A percentile compares a stretch with the other conserved stretches of the same genome.
Evolutionary conservation across 2,113 vertebrate genomes (phyloP).

Genomic region (Coturnix japonica): DNA sequence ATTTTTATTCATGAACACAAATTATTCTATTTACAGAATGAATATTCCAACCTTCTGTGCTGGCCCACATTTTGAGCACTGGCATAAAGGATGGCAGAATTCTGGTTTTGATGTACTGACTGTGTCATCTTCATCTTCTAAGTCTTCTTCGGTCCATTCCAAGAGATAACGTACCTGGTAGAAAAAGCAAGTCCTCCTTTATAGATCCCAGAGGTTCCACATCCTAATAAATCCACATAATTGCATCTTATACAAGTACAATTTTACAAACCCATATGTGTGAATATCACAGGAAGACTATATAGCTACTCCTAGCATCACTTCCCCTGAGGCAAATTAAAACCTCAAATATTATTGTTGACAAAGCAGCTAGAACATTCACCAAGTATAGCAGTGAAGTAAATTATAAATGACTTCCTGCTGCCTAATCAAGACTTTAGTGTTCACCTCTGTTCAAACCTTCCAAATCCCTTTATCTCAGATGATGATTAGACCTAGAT

Average conservation of each 20-base stretch:
- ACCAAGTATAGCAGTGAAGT: neutral
- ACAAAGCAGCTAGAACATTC: neutral
- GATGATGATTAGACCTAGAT: neutral
- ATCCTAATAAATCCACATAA: neutral
- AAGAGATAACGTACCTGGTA: conserved; percentile 92
- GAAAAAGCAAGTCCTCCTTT: conserved; percentile 1
- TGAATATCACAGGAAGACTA: neutral
- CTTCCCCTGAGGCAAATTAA: neutral
- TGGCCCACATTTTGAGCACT: conserved; percentile 89
- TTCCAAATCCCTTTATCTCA: neutral
- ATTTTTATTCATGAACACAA: neutral
- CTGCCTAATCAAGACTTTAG: neutral
- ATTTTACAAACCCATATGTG: neutral
- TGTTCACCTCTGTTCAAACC: neutral
- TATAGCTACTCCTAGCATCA: neutral
- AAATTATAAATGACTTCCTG: conserved; percentile 15
- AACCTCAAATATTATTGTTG: neutral
- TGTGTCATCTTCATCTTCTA: conserved; percentile 82
- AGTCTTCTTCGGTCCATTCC: conserved; percentile 90
- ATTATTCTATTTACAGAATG: neutral
- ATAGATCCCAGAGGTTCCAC: neutral
- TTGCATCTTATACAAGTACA: neutral
- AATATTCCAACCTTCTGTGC: conserved; percentile 86
- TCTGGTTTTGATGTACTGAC: conserved; percentile 51
- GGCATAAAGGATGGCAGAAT: conserved; percentile 94